Base-by-base conservation (phyloP, 2,888 invertebrate species). In the Drosophila macrospina region DNA sequence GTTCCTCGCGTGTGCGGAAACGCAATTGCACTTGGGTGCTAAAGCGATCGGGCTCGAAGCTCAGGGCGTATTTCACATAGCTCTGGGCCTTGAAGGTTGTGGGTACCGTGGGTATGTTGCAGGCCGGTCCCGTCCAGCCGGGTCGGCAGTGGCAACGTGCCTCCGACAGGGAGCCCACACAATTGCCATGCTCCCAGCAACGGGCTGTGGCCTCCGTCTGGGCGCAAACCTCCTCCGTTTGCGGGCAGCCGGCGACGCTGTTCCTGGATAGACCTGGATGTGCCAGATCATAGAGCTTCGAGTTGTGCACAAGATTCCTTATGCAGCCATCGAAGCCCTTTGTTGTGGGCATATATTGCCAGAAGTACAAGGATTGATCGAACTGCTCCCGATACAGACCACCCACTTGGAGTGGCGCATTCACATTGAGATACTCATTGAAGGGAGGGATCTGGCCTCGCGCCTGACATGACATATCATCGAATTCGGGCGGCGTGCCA, bases 311-410 rank as follows among this genome's bases (percentile, higher is more conserved):
- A 50, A 99, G 93, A 91, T 99, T 98, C 86, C 97, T 94, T 69
- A 99, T 97, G 92, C 99, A 99, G 10, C 99, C 99, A 90, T 97
- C 97, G 91, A 99, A 99, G 20, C 97, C 96, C 92, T 96, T 96
- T 1, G 97, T 96, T 42, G 96, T 95, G 0, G 97, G 97, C 94
- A 97, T 96, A 82, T 96, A 96, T 81, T 97, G 96, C 98, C 98
- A 98, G 86, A 96, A 96, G 91, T 97, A 98, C 78, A 96, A 95
- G 0, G 96, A 95, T 0, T 97, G 97, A 87, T 97, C 97, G 89
- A 97, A 97, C 86, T 97, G 97, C 88, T 98, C 96, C 39, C 97
- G 95, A 88, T 97, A 97, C 15, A 98, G 93, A 7, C 98, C 98
- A 59, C 99, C 99, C 64, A 99, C 94, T 93, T 99, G 99, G 51